phyloP scores from a whole-genome alignment of 2,113 vertebrate species.

The Naja naja region DNA sequence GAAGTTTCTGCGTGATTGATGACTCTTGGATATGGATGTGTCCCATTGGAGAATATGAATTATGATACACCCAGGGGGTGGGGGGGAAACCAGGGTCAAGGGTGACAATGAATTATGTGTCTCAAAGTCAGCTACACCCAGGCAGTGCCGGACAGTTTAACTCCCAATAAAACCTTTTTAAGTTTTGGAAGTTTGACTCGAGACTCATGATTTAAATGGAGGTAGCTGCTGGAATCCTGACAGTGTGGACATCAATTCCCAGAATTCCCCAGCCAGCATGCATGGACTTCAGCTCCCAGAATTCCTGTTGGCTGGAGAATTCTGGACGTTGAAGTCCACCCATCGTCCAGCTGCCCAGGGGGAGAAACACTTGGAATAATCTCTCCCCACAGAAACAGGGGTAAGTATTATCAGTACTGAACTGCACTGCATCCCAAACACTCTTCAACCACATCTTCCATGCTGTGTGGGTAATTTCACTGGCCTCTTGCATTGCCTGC shows the following conservation, averaged over 20 bases:
- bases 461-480: background rate
- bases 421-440: background rate
- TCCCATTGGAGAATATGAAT: too few species aligned
- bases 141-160: too few species aligned
- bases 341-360: background rate
- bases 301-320: background rate
- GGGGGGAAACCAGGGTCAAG: too few species aligned
- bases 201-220: too few species aligned
- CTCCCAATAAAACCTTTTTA: too few species aligned
- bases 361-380: background rate
- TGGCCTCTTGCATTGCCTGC: background rate
- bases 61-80: too few species aligned
- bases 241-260: background rate
- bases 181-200: too few species aligned
- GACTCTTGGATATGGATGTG: too few species aligned
- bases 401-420: background rate
- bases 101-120: too few species aligned
- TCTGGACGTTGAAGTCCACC: background rate
- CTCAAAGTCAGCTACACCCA: too few species aligned
- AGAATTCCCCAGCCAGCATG: background rate
- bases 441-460: background rate
- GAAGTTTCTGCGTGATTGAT: too few species aligned
- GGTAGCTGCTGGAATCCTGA: too few species aligned
- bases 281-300: background rate
- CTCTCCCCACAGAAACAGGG: background rate